Evolutionary conservation across 2,113 vertebrate species (phyloP), one percentile per base, ranked within the genome.

Genomic region (Microtus oregoni): DNA sequence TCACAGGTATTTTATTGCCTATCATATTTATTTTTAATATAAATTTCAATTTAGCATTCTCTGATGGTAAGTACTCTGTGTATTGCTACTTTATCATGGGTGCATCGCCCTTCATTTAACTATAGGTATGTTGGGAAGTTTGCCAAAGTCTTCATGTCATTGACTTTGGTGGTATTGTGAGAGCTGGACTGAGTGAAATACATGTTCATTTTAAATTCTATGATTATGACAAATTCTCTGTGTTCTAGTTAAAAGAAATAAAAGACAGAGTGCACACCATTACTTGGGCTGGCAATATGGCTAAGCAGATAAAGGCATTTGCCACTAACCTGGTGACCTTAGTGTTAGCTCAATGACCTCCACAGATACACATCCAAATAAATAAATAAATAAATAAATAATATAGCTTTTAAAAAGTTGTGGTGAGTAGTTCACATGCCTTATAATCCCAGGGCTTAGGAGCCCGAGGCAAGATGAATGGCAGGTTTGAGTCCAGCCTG

Each of bases 1-100:
- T 94, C 87, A 81, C 89, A 82, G 47, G 93, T 41, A 88, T 95
- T 96, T 70, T 76, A 94, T 30, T 96, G 58, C 38, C 11, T 75
- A 87, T 96, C 92, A 92, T 93, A 93, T 93, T 97, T 97, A 65
- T 93, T 68, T 97, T 95, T 83, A 97, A 96, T 92, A 97, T 96
- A 92, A 95, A 92, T 96, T 89, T 94, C 73, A 95, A 55, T 97
- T 95, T 92, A 92, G 79, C 50, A 75, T 79, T 92, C 92, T 97
- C 95, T 78, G 73, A 91, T 72, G 96, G 41, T 72, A 78, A 96
- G 94, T 88, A 93, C 44, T 86, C 58, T 89, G 38, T 92, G 52
- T 81, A 88, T 89, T 96, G 24, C 82, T 91, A 78, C 86, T 96
- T 90, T 76, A 67, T 96, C 81, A 58, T 4, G 0, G 30, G 11